These are phyloP conservation scores for Enteromius fasciolatus DNA, from an alignment of 2,797 vertebrate species.

Conservation along the genomic window DNA sequence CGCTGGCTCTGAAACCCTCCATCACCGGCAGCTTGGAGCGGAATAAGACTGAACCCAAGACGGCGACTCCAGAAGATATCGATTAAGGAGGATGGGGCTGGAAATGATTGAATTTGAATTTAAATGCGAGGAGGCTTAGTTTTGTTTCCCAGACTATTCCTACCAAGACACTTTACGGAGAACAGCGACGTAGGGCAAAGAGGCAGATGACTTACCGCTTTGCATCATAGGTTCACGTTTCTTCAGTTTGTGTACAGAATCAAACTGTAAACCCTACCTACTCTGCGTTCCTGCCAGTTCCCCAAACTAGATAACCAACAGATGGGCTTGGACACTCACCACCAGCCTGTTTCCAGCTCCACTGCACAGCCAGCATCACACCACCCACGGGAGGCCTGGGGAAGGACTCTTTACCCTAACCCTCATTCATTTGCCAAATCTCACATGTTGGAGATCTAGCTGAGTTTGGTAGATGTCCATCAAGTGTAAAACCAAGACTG, in stretches of 20 bases:
- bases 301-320: conserved; percentile 59
- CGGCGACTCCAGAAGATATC: conserved; percentile 1
- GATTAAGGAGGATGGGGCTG: conserved; percentile 56
- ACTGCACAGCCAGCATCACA: conserved; percentile 30
- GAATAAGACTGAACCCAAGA: neutral
- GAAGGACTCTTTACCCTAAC: conserved; percentile 50
- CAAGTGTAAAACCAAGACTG: conserved; percentile 70
- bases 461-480: conserved; percentile 58
- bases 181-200: neutral
- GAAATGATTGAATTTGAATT: too few relatives aligned
- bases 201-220: neutral
- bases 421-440: conserved; percentile 58
- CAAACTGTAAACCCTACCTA: conserved; percentile 59
- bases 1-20: conserved; percentile 60
- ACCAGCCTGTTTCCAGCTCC: conserved; percentile 55
- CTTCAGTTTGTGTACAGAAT: conserved; percentile 46
- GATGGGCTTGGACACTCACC: conserved; percentile 59
- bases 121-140: conserved; percentile 23
- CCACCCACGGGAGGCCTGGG: conserved; percentile 46
- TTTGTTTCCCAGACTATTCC: conserved; percentile 14
- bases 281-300: conserved; percentile 64
- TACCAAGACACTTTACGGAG: neutral
- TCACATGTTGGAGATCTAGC: conserved; percentile 62
- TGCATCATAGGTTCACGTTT: conserved; percentile 47
- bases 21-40: conserved; percentile 54